These are phyloP conservation scores for Pterois miles DNA, from an alignment of 2,797 vertebrate genomes.

Conservation along the genomic window DNA sequence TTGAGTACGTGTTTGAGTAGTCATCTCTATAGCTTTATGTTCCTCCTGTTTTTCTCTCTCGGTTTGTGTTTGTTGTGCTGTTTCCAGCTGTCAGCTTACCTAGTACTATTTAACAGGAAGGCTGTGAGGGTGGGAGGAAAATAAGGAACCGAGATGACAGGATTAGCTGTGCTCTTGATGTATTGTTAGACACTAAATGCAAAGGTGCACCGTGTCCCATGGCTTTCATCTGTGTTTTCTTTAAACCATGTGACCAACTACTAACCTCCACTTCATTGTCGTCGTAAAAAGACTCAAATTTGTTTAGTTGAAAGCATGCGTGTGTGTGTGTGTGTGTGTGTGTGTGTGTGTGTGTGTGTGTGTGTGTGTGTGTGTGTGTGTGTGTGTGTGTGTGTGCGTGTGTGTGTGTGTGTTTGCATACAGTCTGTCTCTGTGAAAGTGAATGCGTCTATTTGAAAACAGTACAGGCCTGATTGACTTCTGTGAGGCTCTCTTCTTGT, in stretches of 20 bases:
- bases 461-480: not conserved
- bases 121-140: not conserved
- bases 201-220: not conserved
- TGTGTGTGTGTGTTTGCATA: not conserved
- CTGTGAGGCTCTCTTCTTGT: constrained; percentile 7
- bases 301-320: not conserved
- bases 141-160: not conserved
- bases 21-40: not conserved
- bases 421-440: not conserved
- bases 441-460: constrained; percentile 4
- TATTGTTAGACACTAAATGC: not conserved
- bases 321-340: not conserved
- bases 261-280: not conserved
- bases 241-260: not conserved
- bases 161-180: constrained; percentile 29
- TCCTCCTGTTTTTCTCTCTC: not conserved
- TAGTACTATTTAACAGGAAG: not conserved
- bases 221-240: constrained; percentile 15
- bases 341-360: not conserved
- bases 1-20: constrained; percentile 76
- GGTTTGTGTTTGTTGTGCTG: not conserved
- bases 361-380: not conserved
- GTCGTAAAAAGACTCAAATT: not conserved
- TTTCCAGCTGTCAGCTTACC: not conserved
- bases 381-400: not conserved